Percentiles rank a stretch among this genome's conserved stretches.
Conservation (phyloP, 2,113 vertebrate species). For the Gasterosteus aculeatus region DNA sequence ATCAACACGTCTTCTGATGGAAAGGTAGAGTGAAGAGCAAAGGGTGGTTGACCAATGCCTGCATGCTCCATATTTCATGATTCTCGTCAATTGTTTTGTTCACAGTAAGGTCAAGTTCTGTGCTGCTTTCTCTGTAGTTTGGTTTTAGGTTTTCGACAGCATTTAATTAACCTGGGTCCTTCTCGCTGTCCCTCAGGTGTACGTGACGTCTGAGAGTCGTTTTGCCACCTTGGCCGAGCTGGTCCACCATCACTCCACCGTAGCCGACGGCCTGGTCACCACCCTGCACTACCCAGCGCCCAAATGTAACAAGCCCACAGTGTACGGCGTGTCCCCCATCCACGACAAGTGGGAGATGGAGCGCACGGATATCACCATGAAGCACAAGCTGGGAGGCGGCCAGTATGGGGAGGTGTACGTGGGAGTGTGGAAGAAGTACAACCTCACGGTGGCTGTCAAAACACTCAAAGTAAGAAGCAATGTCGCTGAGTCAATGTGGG, state of each 20-base stretch:
- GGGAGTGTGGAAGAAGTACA: constrained; percentile 98
- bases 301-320: constrained; percentile 99
- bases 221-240: constrained; percentile 96
- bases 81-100: neutral
- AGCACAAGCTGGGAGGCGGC: constrained; percentile 98
- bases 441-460: constrained; percentile 97
- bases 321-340: constrained; percentile 99
- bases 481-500: neutral
- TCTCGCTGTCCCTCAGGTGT: constrained; percentile 81
- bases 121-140: neutral
- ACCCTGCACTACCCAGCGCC: constrained; percentile 98
- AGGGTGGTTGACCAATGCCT: neutral
- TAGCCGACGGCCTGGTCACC: constrained; percentile 97
- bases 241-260: constrained; percentile 98
- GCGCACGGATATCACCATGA: constrained; percentile 99
- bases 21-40: constrained; percentile 83
- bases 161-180: neutral
- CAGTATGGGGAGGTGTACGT: constrained; percentile 99
- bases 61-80: neutral
- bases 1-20: constrained; percentile 95
- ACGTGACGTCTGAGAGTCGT: constrained; percentile 96
- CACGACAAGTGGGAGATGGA: constrained; percentile 99
- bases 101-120: neutral
- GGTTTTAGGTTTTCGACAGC: neutral
- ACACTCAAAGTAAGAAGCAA: constrained; percentile 88